Conservation (phyloP, 2,888 invertebrate species). For the Polymixis flavicincta region DNA sequence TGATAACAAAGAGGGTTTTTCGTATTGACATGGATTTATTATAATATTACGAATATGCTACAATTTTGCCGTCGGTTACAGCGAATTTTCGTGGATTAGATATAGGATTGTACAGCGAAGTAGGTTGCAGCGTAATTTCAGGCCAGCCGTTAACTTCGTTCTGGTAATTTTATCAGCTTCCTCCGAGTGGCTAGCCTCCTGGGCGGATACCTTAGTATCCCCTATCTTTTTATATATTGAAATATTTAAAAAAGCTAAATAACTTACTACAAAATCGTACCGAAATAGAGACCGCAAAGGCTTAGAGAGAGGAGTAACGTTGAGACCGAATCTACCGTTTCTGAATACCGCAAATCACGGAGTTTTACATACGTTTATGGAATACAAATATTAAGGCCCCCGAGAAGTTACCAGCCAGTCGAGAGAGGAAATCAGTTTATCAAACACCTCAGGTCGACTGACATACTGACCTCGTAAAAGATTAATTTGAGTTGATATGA, state of each 20-base stretch:
- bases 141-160: conserved; percentile 75
- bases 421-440: conserved; percentile 6
- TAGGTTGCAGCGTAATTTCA: conserved; percentile 71
- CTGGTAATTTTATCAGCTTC: conserved; percentile 75
- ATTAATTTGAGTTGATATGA: conserved; percentile 44
- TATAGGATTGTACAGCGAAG: conserved; percentile 11
- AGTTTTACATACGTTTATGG: conserved; percentile 39
- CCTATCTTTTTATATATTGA: not conserved
- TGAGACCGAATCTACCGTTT: not conserved
- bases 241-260: not conserved
- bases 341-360: conserved; percentile 29
- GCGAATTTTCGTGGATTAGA: conserved; percentile 65
- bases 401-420: conserved; percentile 9
- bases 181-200: conserved; percentile 27
- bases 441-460: conserved; percentile 6
- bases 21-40: not conserved
- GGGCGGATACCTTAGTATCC: conserved; percentile 8
- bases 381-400: conserved; percentile 22
- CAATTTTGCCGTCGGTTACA: conserved; percentile 68
- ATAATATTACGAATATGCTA: conserved; percentile 10
- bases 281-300: not conserved
- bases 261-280: not conserved
- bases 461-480: conserved; percentile 51
- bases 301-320: not conserved
- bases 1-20: conserved; percentile 25